Evolutionary conservation across 1,140 invertebrate species (phyloP).

Genomic region (Maniola jurtina): DNA sequence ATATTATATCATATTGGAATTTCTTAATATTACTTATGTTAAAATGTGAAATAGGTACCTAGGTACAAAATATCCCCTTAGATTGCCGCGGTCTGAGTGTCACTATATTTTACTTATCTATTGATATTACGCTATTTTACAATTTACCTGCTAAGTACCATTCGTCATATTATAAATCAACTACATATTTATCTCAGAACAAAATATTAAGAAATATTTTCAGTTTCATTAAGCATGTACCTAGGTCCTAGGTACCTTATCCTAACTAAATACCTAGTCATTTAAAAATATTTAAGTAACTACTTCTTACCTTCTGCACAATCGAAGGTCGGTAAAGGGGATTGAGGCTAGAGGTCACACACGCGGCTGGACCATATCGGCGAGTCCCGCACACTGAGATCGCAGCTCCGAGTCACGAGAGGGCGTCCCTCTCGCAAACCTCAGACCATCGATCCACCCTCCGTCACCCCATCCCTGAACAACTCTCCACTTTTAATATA

Average conservation of each 20-base stretch:
- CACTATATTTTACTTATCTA: neutral
- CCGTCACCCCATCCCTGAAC: constrained; percentile 26
- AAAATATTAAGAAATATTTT: neutral
- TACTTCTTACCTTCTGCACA: constrained; percentile 19
- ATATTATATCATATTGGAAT: no score
- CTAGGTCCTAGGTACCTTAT: no score
- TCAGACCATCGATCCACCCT: constrained; percentile 65
- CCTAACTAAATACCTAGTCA: neutral
- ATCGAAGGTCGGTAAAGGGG: constrained; percentile 5
- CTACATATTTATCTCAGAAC: neutral
- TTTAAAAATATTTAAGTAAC: constrained; percentile 12
- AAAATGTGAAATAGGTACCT: no score
- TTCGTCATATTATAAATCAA: neutral
- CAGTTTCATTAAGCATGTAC: neutral
- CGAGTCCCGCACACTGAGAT: constrained; percentile 28
- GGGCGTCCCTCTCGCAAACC: constrained; percentile 44
- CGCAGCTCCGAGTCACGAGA: constrained; percentile 36
- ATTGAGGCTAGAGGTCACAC: neutral
- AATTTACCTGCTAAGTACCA: neutral
- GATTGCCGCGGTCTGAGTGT: no score
- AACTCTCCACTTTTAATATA: constrained; percentile 26
- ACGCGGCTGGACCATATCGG: constrained; percentile 18
- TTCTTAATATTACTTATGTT: no score
- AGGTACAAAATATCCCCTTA: no score
- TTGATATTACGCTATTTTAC: no score